Conservation (phyloP, 2,797 vertebrate genomes). For the Anguilla pacifica region DNA sequence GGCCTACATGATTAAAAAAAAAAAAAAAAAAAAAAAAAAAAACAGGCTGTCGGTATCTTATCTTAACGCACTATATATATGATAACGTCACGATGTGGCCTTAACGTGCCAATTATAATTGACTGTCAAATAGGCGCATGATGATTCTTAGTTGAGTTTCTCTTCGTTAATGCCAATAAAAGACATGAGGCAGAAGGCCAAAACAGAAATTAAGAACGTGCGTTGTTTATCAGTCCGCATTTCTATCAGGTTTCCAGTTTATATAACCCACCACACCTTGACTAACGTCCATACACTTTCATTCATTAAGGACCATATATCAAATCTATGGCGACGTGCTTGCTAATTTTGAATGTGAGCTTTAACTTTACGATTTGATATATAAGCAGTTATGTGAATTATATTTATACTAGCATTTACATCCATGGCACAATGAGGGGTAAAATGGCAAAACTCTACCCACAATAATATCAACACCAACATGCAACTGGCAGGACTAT, state of each 20-base stretch:
- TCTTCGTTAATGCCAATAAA: neutral
- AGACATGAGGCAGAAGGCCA: neutral
- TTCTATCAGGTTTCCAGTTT: neutral
- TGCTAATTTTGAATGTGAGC: neutral
- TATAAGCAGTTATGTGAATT: neutral
- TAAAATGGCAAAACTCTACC: neutral
- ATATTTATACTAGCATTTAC: neutral
- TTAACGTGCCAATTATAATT: neutral
- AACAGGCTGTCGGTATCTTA: neutral
- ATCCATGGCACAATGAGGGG: neutral
- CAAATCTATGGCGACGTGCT: neutral
- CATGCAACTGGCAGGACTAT: neutral
- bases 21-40: neutral
- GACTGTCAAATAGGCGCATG: neutral
- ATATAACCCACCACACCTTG: neutral
- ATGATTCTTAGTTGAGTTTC: neutral
- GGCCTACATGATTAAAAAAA: neutral
- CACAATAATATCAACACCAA: neutral
- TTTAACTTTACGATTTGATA: neutral
- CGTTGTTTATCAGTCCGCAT: neutral
- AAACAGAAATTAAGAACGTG: neutral
- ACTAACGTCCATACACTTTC: neutral
- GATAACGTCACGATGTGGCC: neutral
- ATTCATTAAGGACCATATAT: neutral
- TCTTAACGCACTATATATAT: neutral